Conservation (phyloP, 2,113 vertebrate species). For the Chinchilla lanigera region DNA sequence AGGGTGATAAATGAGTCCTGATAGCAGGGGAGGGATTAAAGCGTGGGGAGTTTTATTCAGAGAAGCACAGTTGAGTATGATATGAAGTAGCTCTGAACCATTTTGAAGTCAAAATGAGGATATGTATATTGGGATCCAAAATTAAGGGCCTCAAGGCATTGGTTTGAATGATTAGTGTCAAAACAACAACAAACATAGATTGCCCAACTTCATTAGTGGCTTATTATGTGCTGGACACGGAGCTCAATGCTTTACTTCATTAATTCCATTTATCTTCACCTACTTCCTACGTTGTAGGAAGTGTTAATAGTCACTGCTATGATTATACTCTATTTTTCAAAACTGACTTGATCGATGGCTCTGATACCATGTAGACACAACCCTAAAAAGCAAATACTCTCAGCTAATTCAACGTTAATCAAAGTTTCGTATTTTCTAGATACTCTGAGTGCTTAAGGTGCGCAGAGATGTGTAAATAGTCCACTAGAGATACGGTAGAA, state of each 20-base stretch:
- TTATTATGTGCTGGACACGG: not conserved
- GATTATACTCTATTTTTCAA: not conserved
- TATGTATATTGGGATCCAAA: not conserved
- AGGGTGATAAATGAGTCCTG: not conserved
- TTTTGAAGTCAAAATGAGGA: not conserved
- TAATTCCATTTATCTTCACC: not conserved
- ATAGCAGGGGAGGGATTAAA: not conserved
- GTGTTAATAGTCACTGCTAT: not conserved
- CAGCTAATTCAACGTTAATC: not conserved
- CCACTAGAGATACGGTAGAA: not conserved
- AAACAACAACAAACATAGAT: not conserved
- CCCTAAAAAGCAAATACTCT: not conserved
- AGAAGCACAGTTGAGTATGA: not conserved
- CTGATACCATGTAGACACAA: not conserved
- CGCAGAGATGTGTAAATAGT: not conserved
- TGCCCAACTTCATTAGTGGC: not conserved
- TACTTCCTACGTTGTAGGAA: not conserved
- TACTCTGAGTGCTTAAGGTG: not conserved
- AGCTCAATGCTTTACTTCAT: not conserved
- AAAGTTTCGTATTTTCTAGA: conserved; percentile 36
- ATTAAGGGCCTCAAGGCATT: not conserved
- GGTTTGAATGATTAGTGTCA: not conserved
- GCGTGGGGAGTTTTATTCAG: not conserved
- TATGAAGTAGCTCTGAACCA: not conserved
- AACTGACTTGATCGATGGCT: not conserved